Conservation (phyloP, 2,113 vertebrate genomes). For the Pangasianodon gigas region DNA sequence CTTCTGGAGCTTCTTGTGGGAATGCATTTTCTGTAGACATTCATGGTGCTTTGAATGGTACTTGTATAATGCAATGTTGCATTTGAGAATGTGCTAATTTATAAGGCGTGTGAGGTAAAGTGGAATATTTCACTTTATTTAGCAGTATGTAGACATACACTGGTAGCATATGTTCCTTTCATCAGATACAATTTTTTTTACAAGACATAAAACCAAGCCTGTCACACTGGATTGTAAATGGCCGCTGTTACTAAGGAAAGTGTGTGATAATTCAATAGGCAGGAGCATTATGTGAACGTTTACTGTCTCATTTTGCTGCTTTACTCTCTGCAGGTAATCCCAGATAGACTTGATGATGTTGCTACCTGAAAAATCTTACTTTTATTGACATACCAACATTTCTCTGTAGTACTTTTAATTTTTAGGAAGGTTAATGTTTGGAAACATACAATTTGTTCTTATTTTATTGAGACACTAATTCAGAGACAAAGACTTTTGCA, state of each 20-base stretch:
- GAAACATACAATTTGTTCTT: not conserved
- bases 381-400: not conserved
- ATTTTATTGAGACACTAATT: no score
- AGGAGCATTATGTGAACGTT: constrained; percentile 11
- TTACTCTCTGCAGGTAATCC: not conserved
- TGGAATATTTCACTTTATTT: not conserved
- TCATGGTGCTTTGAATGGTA: no score
- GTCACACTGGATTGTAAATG: constrained; percentile 62
- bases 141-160: not conserved
- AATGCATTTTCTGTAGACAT: not conserved
- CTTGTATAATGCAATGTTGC: not conserved
- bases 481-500: no score
- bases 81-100: not conserved
- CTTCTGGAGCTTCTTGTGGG: not conserved
- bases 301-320: not conserved
- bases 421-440: not conserved
- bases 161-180: not conserved
- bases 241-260: constrained; percentile 17
- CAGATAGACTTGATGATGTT: not conserved
- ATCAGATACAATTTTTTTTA: constrained; percentile 15
- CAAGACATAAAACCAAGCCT: constrained; percentile 3
- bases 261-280: not conserved
- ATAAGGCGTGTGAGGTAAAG: not conserved
- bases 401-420: not conserved
- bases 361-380: not conserved